phyloP scores from a whole-genome alignment of 2,797 vertebrate genomes.

The Peromyscus eremicus region DNA sequence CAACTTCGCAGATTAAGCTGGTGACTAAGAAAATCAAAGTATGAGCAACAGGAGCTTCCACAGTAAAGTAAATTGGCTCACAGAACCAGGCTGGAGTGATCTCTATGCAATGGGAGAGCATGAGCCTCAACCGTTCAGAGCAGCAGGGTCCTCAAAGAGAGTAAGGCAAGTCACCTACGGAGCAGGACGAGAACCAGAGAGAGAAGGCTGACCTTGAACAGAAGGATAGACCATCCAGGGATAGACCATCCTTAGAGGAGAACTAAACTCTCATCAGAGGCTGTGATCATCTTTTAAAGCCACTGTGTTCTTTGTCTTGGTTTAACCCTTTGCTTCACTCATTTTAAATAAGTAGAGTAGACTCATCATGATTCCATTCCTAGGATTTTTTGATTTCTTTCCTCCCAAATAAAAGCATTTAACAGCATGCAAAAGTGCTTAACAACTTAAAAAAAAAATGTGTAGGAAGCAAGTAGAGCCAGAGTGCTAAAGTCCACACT shows the following conservation, averaged over 20 bases:
- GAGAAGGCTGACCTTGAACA: background rate
- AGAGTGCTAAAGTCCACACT: constrained; percentile 64
- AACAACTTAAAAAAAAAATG: constrained; percentile 68
- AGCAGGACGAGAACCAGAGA: background rate
- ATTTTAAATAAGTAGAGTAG: constrained; percentile 59
- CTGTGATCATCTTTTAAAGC: constrained; percentile 52
- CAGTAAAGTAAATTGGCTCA: background rate
- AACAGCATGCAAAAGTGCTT: constrained; percentile 46
- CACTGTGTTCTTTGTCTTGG: constrained; percentile 46
- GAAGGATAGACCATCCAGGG: background rate
- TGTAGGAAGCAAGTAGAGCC: background rate
- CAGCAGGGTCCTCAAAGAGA: background rate
- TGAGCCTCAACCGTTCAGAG: background rate
- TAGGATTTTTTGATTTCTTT: constrained; percentile 64
- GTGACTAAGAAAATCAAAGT: constrained; percentile 35
- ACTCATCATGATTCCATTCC: constrained; percentile 62
- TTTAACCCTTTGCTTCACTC: constrained; percentile 8
- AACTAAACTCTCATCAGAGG: constrained; percentile 41
- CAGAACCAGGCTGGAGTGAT: background rate
- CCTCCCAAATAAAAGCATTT: constrained; percentile 71
- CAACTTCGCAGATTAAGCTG: background rate
- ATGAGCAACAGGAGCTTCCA: background rate
- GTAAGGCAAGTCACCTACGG: background rate
- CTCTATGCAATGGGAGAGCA: background rate
- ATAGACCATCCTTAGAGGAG: background rate